Percentiles rank a stretch among this genome's conserved stretches.
Evolutionary conservation across 1,140 invertebrate species (phyloP).

Genomic region (Brachionus sp.): DNA sequence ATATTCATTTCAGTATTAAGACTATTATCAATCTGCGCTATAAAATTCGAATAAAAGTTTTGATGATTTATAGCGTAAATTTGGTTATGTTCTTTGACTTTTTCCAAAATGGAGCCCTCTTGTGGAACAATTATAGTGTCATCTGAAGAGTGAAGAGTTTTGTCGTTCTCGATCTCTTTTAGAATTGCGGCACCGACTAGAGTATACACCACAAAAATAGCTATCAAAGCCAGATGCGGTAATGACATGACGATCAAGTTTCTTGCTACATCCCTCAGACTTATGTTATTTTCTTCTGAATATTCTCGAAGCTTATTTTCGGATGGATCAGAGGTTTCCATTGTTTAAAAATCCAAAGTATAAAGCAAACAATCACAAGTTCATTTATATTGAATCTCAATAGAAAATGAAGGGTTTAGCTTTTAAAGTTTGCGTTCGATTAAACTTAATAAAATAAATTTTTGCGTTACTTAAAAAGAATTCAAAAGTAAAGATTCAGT

Average conservation of each 20-base stretch:
- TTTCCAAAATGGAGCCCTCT: not conserved
- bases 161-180: constrained; percentile 40
- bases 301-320: not conserved
- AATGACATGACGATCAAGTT: not conserved
- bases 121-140: not conserved
- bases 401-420: not conserved
- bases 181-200: constrained; percentile 20
- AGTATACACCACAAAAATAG: constrained; percentile 7
- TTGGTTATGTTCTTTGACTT: not conserved
- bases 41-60: not conserved
- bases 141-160: not conserved
- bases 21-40: not conserved
- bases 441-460: not conserved
- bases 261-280: not conserved
- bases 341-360: not conserved
- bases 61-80: not conserved
- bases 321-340: not conserved
- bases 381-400: not conserved
- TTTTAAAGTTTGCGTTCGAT: not conserved
- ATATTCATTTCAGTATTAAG: not conserved
- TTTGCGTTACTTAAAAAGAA: not conserved
- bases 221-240: constrained; percentile 21
- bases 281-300: not conserved
- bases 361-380: not conserved
- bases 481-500: not conserved